Percentiles rank a stretch among this genome's conserved stretches.
Conservation (phyloP, 35 echinoderm and acorn worm genomes). For the Acanthaster planci region DNA sequence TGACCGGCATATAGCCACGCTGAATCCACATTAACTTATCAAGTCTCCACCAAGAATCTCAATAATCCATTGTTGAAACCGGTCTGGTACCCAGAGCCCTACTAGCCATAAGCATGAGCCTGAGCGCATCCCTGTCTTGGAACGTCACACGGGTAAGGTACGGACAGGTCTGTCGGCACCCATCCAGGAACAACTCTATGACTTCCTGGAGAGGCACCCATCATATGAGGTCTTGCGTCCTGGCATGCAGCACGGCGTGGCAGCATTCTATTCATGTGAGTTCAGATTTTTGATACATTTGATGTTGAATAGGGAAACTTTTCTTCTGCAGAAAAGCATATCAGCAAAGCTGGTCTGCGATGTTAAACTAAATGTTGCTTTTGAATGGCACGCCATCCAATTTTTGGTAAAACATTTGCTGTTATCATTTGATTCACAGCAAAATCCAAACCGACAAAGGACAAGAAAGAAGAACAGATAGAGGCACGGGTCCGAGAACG, state of each 20-base stretch:
- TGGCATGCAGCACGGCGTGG: constrained; percentile 49
- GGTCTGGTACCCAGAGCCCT: constrained; percentile 1
- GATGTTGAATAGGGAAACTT: no score
- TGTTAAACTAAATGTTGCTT: no score
- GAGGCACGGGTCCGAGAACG: constrained; percentile 20
- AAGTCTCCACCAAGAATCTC: no score
- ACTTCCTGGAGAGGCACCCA: constrained; percentile 79
- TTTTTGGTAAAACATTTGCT: no score
- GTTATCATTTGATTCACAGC: background rate
- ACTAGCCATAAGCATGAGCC: background rate
- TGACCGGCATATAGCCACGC: no score
- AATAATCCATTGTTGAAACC: no score
- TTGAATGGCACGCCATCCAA: no score
- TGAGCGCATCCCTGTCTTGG: constrained; percentile 79
- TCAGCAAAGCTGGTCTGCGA: no score
- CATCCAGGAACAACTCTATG: constrained; percentile 58
- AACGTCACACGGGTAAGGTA: constrained; percentile 85
- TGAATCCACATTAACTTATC: no score
- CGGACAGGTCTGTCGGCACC: constrained; percentile 80
- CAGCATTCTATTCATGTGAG: constrained; percentile 23
- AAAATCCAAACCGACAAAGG: constrained; percentile 38
- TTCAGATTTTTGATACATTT: no score
- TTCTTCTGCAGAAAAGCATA: no score
- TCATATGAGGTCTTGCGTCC: constrained; percentile 90
- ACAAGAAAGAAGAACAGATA: constrained; percentile 29